Percentiles rank a stretch among this genome's conserved stretches.
Conservation (phyloP, 2,113 vertebrate species). For the Oryzias javanicus region DNA sequence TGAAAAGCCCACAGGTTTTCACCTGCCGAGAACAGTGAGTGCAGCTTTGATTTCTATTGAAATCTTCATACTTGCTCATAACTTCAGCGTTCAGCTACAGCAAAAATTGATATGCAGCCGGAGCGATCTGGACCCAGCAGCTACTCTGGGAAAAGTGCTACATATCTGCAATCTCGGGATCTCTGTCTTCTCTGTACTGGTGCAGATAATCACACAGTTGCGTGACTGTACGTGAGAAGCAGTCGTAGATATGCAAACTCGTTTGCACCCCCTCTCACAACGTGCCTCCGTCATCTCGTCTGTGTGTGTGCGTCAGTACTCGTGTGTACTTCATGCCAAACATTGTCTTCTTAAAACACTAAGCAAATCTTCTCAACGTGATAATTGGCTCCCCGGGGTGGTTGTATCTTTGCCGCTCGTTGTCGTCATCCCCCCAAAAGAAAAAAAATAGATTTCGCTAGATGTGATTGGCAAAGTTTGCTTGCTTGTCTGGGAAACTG, state of each 20-base stretch:
- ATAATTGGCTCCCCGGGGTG: slow-evolving; percentile 74
- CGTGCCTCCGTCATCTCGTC: slow-evolving; percentile 11
- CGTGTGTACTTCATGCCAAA: slow-evolving; percentile 46
- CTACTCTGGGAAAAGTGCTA: slow-evolving; percentile 39
- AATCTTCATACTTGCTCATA: background rate
- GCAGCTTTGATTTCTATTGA: background rate
- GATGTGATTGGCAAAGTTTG: slow-evolving; percentile 61
- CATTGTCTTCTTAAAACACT: slow-evolving; percentile 70
- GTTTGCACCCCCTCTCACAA: slow-evolving; percentile 41
- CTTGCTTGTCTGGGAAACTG: slow-evolving; percentile 43
- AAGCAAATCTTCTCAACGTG: slow-evolving; percentile 72
- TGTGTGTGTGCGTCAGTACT: background rate
- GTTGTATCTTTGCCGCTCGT: slow-evolving; percentile 64
- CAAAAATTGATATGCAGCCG: slow-evolving; percentile 33
- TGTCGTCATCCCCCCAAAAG: slow-evolving; percentile 59
- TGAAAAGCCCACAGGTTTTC: background rate
- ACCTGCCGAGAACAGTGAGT: background rate
- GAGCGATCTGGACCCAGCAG: slow-evolving; percentile 40
- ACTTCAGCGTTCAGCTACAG: slow-evolving; percentile 14
- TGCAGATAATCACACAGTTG: slow-evolving; percentile 58
- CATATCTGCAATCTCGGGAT: slow-evolving; percentile 41
- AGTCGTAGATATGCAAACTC: slow-evolving; percentile 15
- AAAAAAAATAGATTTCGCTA: slow-evolving; percentile 26
- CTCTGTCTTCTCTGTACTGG: slow-evolving; percentile 48
- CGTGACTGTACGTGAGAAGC: slow-evolving; percentile 48